These are phyloP conservation scores for Anolis sagrei DNA, from an alignment of 2,113 vertebrate genomes.

Conservation along the genomic window DNA sequence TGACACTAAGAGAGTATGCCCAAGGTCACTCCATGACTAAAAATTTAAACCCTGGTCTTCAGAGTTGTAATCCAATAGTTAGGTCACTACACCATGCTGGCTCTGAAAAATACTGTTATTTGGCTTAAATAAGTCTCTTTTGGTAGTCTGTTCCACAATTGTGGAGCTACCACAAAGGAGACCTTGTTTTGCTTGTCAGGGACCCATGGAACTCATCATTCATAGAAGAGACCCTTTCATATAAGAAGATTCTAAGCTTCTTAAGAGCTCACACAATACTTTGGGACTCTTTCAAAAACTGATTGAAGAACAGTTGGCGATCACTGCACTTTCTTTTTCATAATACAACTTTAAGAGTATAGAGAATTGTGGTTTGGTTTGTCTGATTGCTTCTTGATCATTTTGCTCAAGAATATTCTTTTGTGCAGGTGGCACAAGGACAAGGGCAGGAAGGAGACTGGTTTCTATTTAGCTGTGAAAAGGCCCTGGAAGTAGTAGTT, in stretches of 20 bases:
- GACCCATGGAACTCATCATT: too few relatives aligned
- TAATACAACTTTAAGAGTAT: not conserved
- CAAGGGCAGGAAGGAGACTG: not conserved
- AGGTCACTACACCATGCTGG: not conserved
- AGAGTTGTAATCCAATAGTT: too few relatives aligned
- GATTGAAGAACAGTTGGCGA: too few relatives aligned
- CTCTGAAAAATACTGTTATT: not conserved
- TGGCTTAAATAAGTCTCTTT: too few relatives aligned
- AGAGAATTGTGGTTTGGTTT: not conserved
- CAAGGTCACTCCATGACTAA: not conserved
- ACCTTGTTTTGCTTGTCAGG: too few relatives aligned
- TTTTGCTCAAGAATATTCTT: not conserved
- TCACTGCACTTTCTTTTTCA: too few relatives aligned
- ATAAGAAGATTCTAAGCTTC: too few relatives aligned
- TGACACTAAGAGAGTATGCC: not conserved
- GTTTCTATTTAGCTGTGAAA: conserved; percentile 29
- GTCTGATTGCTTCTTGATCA: not conserved
- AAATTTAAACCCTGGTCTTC: not conserved
- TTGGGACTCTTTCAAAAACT: too few relatives aligned
- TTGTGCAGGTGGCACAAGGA: not conserved
- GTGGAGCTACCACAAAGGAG: too few relatives aligned
- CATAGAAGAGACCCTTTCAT: too few relatives aligned
- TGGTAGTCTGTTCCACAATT: too few relatives aligned
- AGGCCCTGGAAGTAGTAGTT: conserved; percentile 41
- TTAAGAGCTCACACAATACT: too few relatives aligned